Evolutionary conservation across 2,888 invertebrate species (phyloP).

Genomic region (Lampropteryx suffumata): DNA sequence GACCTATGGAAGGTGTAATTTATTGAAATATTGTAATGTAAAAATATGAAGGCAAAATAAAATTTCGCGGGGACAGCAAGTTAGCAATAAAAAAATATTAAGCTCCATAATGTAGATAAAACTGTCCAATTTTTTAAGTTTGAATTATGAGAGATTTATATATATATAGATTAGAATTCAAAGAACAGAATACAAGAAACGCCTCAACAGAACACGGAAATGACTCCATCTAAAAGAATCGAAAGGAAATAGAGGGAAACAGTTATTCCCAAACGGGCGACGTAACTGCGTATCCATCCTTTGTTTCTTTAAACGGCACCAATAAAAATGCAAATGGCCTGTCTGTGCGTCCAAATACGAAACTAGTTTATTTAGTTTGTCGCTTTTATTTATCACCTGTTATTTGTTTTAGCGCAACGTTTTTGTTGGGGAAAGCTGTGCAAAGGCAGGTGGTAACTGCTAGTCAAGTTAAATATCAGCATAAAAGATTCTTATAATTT

Average conservation of each 20-base stretch:
- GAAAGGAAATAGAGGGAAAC: conserved; percentile 32
- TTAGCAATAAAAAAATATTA: no score
- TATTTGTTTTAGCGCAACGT: conserved; percentile 9
- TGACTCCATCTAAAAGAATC: conserved; percentile 24
- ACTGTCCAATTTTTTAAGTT: no score
- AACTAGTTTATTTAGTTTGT: conserved; percentile 68
- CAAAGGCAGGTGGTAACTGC: background rate
- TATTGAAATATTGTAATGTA: no score
- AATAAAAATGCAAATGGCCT: conserved; percentile 76
- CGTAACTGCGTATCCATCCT: conserved; percentile 51
- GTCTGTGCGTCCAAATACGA: conserved; percentile 59
- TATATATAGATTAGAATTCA: background rate
- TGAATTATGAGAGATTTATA: no score
- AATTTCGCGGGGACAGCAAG: no score
- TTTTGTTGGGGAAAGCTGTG: background rate
- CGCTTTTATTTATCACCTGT: conserved; percentile 28
- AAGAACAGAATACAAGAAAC: background rate
- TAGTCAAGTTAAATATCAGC: no score
- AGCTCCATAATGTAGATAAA: no score
- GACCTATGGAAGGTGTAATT: no score
- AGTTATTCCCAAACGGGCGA: conserved; percentile 46
- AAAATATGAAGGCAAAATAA: no score
- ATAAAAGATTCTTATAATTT: no score
- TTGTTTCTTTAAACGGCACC: conserved; percentile 74
- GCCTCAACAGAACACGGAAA: conserved; percentile 20